phyloP scores from a whole-genome alignment of 2,888 invertebrate genomes.

The Drosophila incognita region DNA sequence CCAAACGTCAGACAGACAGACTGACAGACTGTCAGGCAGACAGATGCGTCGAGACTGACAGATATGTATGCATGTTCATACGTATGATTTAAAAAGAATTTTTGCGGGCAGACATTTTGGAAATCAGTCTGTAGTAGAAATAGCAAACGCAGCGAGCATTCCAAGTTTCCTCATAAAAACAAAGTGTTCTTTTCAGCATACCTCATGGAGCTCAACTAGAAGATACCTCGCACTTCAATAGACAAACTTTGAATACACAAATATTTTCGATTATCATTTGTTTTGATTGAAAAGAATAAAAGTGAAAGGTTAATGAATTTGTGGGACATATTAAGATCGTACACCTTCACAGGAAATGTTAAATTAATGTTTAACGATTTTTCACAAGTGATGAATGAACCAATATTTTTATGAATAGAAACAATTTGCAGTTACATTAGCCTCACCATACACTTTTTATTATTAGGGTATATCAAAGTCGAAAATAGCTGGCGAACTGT shows the following conservation, averaged over 20 bases:
- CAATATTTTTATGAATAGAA: background rate
- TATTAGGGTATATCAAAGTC: background rate
- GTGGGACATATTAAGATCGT: too few species aligned
- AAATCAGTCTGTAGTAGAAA: conserved; percentile 9
- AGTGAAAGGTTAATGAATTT: background rate
- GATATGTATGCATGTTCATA: background rate
- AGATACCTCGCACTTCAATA: conserved; percentile 6
- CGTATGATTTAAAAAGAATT: conserved; percentile 23
- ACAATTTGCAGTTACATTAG: background rate
- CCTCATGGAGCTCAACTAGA: background rate
- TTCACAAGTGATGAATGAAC: background rate
- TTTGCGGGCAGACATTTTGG: conserved; percentile 33
- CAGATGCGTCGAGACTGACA: conserved; percentile 19
- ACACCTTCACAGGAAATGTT: background rate
- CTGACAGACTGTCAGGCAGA: background rate
- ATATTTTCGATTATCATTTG: background rate
- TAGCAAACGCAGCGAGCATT: conserved; percentile 27
- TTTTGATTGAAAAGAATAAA: background rate
- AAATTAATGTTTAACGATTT: background rate
- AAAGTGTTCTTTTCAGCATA: background rate
- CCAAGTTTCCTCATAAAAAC: conserved; percentile 39
- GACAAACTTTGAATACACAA: background rate
- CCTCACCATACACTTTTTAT: background rate
- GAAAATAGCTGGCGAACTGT: conserved; percentile 20
- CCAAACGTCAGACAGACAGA: conserved; percentile 41